Evolutionary conservation across 2,797 vertebrate genomes (phyloP), one percentile per base, ranked within the genome.

Genomic region (Lutjanus campechanus): DNA sequence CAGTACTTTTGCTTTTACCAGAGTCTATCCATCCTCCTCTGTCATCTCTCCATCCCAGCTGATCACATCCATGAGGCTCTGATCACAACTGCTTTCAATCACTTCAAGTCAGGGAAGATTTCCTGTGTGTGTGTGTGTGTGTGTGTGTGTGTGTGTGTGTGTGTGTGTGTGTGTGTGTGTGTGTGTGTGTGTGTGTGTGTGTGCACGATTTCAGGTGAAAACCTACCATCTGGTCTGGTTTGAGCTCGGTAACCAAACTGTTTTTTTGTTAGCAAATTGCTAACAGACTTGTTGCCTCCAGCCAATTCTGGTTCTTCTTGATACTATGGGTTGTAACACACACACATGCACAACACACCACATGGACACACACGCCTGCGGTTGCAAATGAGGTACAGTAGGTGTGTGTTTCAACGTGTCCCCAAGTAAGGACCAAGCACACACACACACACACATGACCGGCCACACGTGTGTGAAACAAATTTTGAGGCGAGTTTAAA

Each of bases 181-280:
- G 58, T 41, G 22, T 29, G 40, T 10, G 67, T 36, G 47, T 46
- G 10, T 56, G 43, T 44, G 66, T 25, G 13, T 41, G 53, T 20
- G 43, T 43, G 11, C 8, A 9, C 53, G 54, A 61, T 29, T 69
- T 59, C 58, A 69, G 36, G 58, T 77, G 67, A 76, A 44, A 41
- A 47, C 22, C 53, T 15, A 49, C n/a, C 4, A 1, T 64, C 61
- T 40, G 13, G 22, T 69, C 58, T 69, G 36, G 60, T 75, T 70
- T 70, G 40, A 58, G 56, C 56, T 77, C 36, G 19, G 41, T 61
- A 8, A 51, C 70, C 60, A 59, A 78, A 60, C 69, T 46, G 56
- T 49, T 54, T 77, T 77, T 77, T 55, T 55, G 55, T 73, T 46
- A 69, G 51, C 16, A 53, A 73, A 83, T 78, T 70, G 56, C 54